These are phyloP conservation scores for Stegastes partitus DNA, from an alignment of 2,113 vertebrate species.

Conservation along the genomic window DNA sequence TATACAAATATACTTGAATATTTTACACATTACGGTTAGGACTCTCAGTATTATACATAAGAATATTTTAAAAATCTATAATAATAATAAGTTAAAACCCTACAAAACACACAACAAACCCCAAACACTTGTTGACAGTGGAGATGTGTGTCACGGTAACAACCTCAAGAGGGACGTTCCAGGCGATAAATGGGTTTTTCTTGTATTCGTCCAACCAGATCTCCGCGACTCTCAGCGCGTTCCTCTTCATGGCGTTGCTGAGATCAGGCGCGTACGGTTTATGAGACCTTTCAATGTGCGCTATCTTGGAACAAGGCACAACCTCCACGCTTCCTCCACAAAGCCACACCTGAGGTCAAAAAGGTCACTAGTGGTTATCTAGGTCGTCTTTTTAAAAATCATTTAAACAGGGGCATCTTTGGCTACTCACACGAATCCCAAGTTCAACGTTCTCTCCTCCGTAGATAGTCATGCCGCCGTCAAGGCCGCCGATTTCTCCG, in stretches of 20 bases:
- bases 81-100: no score
- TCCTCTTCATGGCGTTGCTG: conserved; percentile 65
- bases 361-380: accelerated
- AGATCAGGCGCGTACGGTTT: conserved; percentile 84
- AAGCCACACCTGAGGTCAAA: conserved; percentile 80
- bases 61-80: no score
- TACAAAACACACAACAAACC: no score
- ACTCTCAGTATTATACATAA: no score
- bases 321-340: conserved; percentile 86
- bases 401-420: no score
- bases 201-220: conserved; percentile 89
- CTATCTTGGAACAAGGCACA: conserved; percentile 84
- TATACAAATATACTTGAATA: no score
- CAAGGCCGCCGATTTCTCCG: conserved; percentile 92
- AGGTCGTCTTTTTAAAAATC: background rate
- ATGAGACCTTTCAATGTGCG: conserved; percentile 84
- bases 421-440: conserved; percentile 89
- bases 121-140: no score
- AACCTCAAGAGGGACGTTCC: conserved; percentile 84
- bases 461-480: conserved; percentile 93
- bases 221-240: conserved; percentile 83
- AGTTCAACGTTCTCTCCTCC: conserved; percentile 96
- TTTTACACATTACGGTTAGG: no score
- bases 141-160: background rate
- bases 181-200: conserved; percentile 81